A percentile compares a stretch with the other conserved stretches of the same genome.
Conservation (phyloP, 2,888 invertebrate genomes). For the Eucera pruinosa region DNA sequence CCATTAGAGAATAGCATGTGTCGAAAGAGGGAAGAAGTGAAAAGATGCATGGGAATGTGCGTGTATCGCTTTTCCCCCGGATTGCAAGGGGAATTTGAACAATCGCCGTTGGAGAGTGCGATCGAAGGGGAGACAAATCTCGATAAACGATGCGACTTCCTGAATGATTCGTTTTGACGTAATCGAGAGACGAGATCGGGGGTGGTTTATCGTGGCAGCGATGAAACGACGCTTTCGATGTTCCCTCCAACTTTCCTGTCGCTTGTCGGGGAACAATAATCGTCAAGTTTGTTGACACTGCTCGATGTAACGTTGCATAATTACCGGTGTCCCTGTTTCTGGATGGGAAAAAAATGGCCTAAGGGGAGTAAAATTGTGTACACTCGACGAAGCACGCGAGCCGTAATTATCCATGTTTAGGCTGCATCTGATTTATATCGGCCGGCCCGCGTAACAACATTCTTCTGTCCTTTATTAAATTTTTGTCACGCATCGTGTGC, state of each 20-base stretch:
- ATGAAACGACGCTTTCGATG: conserved; percentile 42
- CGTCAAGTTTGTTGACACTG: conserved; percentile 44
- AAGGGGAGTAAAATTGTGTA: neutral
- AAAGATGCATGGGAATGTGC: neutral
- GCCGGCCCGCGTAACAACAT: neutral
- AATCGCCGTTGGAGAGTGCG: conserved; percentile 7
- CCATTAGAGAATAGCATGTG: conserved; percentile 23
- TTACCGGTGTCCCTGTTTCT: conserved; percentile 28
- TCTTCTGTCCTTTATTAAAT: neutral
- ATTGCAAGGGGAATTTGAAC: conserved; percentile 1
- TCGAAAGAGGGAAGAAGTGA: neutral
- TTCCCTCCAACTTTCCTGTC: neutral
- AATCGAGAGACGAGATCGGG: conserved; percentile 46
- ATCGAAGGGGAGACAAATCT: conserved; percentile 27
- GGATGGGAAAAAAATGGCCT: conserved; percentile 27
- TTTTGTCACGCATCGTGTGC: neutral
- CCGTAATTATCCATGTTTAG: conserved; percentile 27
- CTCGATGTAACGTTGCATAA: conserved; percentile 50
- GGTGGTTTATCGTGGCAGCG: conserved; percentile 38
- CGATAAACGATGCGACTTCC: conserved; percentile 34
- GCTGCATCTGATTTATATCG: conserved; percentile 18
- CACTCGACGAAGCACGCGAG: conserved; percentile 14
- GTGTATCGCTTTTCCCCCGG: conserved; percentile 10
- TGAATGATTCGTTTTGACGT: conserved; percentile 37
- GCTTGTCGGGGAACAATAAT: conserved; percentile 37